Conservation (phyloP, 2,797 vertebrate genomes). For the Takifugu rubripes region DNA sequence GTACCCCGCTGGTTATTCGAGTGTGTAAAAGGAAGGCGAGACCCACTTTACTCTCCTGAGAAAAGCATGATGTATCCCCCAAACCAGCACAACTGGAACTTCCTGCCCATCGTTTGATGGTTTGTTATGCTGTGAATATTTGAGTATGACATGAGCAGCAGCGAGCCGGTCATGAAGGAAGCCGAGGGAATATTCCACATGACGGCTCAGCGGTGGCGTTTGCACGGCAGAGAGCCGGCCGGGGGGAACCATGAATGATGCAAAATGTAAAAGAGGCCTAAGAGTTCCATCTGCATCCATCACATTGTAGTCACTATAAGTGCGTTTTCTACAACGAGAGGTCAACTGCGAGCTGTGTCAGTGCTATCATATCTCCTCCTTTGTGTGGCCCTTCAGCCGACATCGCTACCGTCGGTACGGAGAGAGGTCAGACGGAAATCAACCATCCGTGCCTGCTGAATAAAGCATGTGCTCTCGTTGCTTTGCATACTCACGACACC, state of each 20-base stretch:
- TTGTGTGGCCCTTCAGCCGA: constrained; percentile 13
- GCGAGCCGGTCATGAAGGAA: constrained; percentile 47
- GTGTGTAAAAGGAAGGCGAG: constrained; percentile 19
- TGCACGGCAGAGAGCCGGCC: not conserved
- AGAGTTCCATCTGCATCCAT: constrained; percentile 33
- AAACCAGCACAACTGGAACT: not conserved
- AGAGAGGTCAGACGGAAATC: constrained; percentile 36
- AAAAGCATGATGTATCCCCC: not conserved
- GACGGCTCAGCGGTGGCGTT: constrained; percentile 1
- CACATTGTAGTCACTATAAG: constrained; percentile 34
- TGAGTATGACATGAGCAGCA: constrained; percentile 49
- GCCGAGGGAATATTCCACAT: constrained; percentile 47
- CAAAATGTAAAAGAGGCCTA: constrained; percentile 44
- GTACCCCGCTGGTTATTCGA: constrained; percentile 8
- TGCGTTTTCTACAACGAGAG: constrained; percentile 44
- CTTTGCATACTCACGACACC: constrained; percentile 10
- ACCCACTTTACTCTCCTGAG: not conserved
- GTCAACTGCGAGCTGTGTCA: constrained; percentile 28
- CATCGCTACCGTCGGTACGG: constrained; percentile 18
- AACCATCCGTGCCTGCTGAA: constrained; percentile 11
- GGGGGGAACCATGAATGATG: constrained; percentile 53
- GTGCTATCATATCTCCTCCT: constrained; percentile 10
- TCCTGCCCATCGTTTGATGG: constrained; percentile 12
- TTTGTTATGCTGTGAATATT: constrained; percentile 54
- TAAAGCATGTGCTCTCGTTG: not conserved